Evolutionary conservation across 2,113 vertebrate species (phyloP).

Genomic region (Stegastes partitus): DNA sequence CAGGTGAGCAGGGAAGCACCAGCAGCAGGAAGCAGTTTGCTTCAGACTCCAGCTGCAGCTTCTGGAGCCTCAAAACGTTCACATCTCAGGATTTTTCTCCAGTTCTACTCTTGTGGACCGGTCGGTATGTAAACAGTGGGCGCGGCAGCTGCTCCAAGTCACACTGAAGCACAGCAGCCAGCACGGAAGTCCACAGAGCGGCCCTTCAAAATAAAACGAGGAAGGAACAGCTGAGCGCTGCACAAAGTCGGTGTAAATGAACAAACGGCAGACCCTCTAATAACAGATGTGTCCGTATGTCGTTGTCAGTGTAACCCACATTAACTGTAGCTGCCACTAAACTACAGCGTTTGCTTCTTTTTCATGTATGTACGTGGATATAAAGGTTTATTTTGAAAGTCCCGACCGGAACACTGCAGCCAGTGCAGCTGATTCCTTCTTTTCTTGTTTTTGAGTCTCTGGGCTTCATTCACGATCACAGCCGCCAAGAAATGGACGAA

Average conservation of each 20-base stretch:
- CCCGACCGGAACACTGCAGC: not conserved
- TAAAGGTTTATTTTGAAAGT: slow-evolving; percentile 11
- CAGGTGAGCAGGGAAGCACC: no score
- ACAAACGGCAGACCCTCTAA: no score
- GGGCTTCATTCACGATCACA: not conserved
- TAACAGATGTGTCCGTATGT: not conserved
- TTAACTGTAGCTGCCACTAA: no score
- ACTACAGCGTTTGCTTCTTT: no score
- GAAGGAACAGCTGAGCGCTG: no score
- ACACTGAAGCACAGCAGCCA: not conserved
- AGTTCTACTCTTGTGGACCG: not conserved
- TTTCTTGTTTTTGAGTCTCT: no score
- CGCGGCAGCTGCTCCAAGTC: not conserved
- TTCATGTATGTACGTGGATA: no score
- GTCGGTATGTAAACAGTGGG: slow-evolving; percentile 24
- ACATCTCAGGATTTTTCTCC: accelerated
- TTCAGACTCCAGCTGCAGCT: no score
- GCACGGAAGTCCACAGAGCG: not conserved
- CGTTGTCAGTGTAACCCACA: no score
- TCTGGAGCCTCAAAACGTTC: no score
- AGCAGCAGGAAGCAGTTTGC: no score
- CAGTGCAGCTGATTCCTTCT: not conserved
- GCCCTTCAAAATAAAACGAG: slow-evolving; percentile 9
- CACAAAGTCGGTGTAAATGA: no score
- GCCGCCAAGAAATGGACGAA: slow-evolving; percentile 47